Evolutionary conservation across 1,140 invertebrate genomes (phyloP), one percentile per base, ranked within the genome.

Genomic region (Tetramorium parvispinum): DNA sequence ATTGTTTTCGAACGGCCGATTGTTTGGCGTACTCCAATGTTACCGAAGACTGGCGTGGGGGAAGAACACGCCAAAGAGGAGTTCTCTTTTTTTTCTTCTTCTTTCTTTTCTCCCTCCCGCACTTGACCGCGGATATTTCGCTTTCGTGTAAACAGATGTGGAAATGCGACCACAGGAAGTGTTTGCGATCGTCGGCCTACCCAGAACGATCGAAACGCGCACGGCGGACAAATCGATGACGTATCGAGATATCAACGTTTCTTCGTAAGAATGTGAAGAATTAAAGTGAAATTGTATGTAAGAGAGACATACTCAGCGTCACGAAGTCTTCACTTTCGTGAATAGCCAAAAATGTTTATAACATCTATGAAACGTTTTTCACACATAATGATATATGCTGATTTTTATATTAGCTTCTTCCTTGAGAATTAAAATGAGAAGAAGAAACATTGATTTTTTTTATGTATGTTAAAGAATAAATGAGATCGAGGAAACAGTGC

Each of bases 1-100:
- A 83, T 73, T 83, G 79, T 83, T 83, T 83, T 73, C 68, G 40
- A 83, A 83, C 68, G 40, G 79, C 51, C 79, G 37, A 82, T 82
- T 82, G 79, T 82, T 82, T 57, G 79, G 66, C 66, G 73, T 40
- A 49, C 79, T 71, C 55, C 51, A 24, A 11, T 24, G 13, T 32
- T 43, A 66, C 37, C 37, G 16, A 43, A 49, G 10, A 27, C 43
- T 24, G n/a, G 13, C 13, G 32, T 51, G 32, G 13, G 24, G 32
- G 8, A 79, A 21, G 40, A 10, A 32, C 3, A 32, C 32, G 32
- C 32, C 32, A 24, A 24, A 18, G 11, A 18, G 8, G 18, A 16
- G 13, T 13, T 40, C 13, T 18, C 21, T 46, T 10, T 11, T 51
- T 78, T 59, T 16, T 32, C 5, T 27, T 55, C 11, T 16, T 18